These are phyloP conservation scores for Pollachius pollachius DNA, from an alignment of 2,113 vertebrate species.

Conservation along the genomic window DNA sequence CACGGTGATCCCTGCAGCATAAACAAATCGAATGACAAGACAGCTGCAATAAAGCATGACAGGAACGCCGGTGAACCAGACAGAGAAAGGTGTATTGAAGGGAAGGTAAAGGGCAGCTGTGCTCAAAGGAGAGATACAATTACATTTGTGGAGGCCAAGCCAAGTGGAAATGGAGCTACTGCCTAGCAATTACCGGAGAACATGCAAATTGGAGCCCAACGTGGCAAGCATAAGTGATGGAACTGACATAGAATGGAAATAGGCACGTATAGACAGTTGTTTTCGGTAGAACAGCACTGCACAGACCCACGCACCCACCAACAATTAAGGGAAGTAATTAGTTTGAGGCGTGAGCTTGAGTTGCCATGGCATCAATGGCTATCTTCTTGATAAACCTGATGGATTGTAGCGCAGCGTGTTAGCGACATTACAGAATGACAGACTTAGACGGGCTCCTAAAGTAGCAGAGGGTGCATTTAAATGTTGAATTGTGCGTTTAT, in stretches of 20 bases:
- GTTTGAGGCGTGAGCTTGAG: conserved; percentile 5
- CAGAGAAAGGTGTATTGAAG: conserved; percentile 6
- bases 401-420: conserved; percentile 29
- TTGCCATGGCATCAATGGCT: conserved; percentile 26
- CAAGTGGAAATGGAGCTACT: conserved; percentile 22
- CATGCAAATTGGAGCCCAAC: conserved; percentile 10
- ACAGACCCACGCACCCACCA: conserved; percentile 20
- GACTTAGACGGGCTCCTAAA: conserved; percentile 27
- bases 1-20: background rate
- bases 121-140: conserved; percentile 24
- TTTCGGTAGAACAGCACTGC: conserved; percentile 31
- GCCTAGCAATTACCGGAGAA: conserved; percentile 18
- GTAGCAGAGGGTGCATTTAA: conserved; percentile 22
- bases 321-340: conserved; percentile 49
- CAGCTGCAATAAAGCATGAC: conserved; percentile 10
- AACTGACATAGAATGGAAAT: conserved; percentile 17
- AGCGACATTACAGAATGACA: conserved; percentile 24
- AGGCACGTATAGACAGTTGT: conserved; percentile 13
- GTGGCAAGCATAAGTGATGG: conserved; percentile 11
- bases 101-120: conserved; percentile 17
- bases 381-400: conserved; percentile 37
- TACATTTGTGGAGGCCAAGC: conserved; percentile 28
- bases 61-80: conserved; percentile 13
- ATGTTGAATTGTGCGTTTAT: conserved; percentile 40
- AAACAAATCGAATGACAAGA: background rate